These are phyloP conservation scores for Alcis repandata DNA, from an alignment of 2,888 invertebrate species.

Conservation along the genomic window DNA sequence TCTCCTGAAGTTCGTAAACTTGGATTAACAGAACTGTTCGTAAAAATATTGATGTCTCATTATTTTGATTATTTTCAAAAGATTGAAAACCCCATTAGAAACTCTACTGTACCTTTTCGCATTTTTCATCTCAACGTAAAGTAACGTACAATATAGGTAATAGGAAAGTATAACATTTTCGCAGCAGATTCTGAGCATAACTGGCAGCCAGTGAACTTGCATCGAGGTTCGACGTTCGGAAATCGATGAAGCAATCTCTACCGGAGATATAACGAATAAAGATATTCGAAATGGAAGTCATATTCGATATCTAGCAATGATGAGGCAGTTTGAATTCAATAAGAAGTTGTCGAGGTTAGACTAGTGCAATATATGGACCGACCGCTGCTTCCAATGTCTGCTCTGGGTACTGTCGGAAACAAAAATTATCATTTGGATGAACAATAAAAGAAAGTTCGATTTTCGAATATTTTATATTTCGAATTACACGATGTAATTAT, in stretches of 20 bases:
- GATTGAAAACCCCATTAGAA: no score
- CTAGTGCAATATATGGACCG: slow-evolving; percentile 17
- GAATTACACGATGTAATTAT: no score
- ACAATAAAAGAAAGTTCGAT: neutral
- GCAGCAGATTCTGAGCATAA: slow-evolving; percentile 4
- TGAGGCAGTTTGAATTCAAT: slow-evolving; percentile 45
- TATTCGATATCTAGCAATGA: slow-evolving; percentile 36
- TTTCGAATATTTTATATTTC: neutral
- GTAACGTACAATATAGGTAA: neutral
- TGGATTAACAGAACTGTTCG: no score
- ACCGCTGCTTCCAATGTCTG: slow-evolving; percentile 30
- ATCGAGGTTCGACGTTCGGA: slow-evolving; percentile 4
- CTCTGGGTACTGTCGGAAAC: slow-evolving; percentile 6
- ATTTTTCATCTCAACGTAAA: neutral
- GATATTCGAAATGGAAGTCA: slow-evolving; percentile 30
- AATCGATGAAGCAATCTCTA: slow-evolving; percentile 27
- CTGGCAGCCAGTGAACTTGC: slow-evolving; percentile 2
- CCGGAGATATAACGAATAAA: slow-evolving; percentile 30
- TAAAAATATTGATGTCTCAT: no score
- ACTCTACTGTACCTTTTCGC: no score
- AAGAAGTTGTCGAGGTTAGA: slow-evolving; percentile 37
- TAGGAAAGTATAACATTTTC: no score
- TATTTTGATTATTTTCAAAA: no score
- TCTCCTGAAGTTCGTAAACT: no score
- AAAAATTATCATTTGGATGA: no score